Base-by-base conservation (phyloP, 2,888 invertebrate species). In the Orchesella flavescens region DNA sequence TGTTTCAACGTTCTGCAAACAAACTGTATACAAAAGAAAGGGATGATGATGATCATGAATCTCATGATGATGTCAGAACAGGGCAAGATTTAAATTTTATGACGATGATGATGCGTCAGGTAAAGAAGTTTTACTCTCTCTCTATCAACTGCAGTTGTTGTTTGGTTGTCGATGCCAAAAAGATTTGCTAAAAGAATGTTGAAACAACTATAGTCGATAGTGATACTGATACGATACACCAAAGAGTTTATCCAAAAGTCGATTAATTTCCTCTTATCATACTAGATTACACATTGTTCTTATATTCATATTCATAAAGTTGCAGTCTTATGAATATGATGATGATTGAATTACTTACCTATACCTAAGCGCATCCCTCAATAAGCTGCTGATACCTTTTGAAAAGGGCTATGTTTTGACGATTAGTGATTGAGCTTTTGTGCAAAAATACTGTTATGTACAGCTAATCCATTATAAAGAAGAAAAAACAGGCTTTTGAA, bases 71-170 rank as follows among this genome's bases (percentile, higher is more conserved):
- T 49, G 5, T 49, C 49, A 49, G 49, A 44, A 49, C 49, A 49
- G 49, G n/a, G 10, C 71, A 55, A 71, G 71, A 34, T 57, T 71
- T 53, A n/a, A n/a, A 34, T 69, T 69, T 66, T n/a, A n/a, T n/a
- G n/a, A 46, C n/a, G 43, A 72, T 57, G 59, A 73, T 46, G 73
- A 73, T 57, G 57, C n/a, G 49, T 71, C 23, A 72, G 43, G 24
- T 72, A 4, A 17, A 55, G 66, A 57, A 55, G 57, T 59, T 34
- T 34, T 34, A 2, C 34, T 7, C 49, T 49, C 49, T 34, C 7
- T 7, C 34, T 7, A 3, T 49, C 49, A 3, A n/a, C n/a, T 12
- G 12, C 12, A 49, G 49, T n/a, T 7, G 49, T 49, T 49, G 49
- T 59, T 12, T n/a, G n/a, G n/a, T 1, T 59, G 4, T 21, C n/a